Conservation (phyloP, 1,140 invertebrate species). For the Dolichoris vasculosae region DNA sequence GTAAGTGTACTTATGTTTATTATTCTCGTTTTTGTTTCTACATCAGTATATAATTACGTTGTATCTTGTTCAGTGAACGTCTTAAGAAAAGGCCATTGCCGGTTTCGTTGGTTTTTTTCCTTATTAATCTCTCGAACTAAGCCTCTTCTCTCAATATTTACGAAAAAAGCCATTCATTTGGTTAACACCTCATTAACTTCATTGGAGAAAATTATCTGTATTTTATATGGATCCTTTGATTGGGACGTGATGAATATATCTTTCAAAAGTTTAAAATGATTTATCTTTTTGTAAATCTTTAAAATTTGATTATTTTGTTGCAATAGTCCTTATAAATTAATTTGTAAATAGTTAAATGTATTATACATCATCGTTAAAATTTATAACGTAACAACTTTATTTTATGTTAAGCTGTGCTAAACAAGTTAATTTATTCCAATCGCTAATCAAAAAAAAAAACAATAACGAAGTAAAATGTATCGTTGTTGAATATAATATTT, state of each 20-base stretch:
- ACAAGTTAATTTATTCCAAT: no score
- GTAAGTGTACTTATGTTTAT: constrained; percentile 16
- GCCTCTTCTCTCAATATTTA: not conserved
- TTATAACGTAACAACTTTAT: no score
- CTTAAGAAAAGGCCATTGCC: not conserved
- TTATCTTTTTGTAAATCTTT: not conserved
- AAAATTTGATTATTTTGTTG: constrained; percentile 17
- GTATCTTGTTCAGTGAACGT: not conserved
- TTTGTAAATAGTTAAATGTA: no score
- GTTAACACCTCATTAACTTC: constrained; percentile 28
- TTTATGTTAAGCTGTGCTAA: no score
- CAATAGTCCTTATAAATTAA: no score
- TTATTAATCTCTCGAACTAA: constrained; percentile 1
- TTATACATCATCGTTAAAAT: no score
- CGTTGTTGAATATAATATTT: not conserved
- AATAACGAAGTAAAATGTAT: no score
- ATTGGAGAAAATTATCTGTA: not conserved
- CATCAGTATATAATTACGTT: constrained; percentile 41
- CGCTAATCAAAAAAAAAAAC: no score
- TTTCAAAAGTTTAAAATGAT: not conserved
- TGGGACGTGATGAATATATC: not conserved
- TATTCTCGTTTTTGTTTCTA: constrained; percentile 41
- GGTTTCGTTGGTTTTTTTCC: not conserved
- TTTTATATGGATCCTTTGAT: not conserved
- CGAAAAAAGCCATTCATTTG: constrained; percentile 22